Conservation (phyloP, 2,797 vertebrate genomes). For the Alauda arvensis region DNA sequence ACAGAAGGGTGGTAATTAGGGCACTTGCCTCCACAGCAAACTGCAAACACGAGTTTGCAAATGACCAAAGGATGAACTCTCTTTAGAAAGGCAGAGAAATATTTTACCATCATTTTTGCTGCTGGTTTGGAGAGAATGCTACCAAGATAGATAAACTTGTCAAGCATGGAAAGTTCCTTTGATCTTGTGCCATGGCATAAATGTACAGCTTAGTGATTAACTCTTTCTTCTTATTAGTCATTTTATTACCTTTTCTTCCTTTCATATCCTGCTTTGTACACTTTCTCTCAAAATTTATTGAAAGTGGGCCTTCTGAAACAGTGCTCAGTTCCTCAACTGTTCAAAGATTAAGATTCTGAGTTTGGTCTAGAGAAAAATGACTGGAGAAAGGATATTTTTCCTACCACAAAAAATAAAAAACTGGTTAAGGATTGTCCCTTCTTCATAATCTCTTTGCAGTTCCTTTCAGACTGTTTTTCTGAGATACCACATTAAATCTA, state of each 20-base stretch:
- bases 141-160: conserved; percentile 46
- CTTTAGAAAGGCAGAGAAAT: conserved; percentile 20
- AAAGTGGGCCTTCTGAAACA: neutral
- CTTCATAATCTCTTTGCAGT: neutral
- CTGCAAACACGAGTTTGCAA: neutral
- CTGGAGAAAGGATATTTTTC: neutral
- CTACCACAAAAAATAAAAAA: neutral
- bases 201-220: neutral
- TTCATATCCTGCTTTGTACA: neutral
- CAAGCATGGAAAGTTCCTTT: conserved; percentile 16
- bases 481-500: neutral
- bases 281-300: neutral
- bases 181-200: conserved; percentile 22
- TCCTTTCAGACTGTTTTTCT: neutral
- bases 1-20: neutral
- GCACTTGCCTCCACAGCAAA: neutral
- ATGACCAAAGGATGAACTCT: conserved; percentile 54
- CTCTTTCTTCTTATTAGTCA: neutral
- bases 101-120: conserved; percentile 24
- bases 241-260: neutral
- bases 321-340: neutral
- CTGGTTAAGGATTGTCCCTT: neutral
- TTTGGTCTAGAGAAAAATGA: neutral
- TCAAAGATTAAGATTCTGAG: neutral
- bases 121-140: conserved; percentile 7